Conservation (phyloP, 2,888 invertebrate genomes). For the Falcaria lacertinaria region DNA sequence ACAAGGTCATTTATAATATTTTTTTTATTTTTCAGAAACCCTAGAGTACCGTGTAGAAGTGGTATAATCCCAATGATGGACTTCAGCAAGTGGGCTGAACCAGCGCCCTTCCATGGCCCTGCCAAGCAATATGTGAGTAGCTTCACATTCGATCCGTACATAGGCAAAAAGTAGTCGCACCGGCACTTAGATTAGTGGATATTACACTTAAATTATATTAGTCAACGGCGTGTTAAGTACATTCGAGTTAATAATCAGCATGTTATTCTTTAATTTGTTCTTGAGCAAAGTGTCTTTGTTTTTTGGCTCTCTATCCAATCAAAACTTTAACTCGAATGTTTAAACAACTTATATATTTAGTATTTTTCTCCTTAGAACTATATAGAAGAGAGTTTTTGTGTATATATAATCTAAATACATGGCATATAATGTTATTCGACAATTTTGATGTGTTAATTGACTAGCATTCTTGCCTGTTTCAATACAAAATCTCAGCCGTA, state of each 20-base stretch:
- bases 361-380: too few species aligned
- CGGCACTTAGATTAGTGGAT: slow-evolving; percentile 29
- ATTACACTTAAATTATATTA: slow-evolving; percentile 28
- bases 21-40: slow-evolving; percentile 82
- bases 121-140: slow-evolving; percentile 84
- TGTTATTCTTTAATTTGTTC: background rate
- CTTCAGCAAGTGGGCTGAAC: slow-evolving; percentile 94
- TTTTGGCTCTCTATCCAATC: background rate
- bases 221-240: slow-evolving; percentile 25
- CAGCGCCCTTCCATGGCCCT: slow-evolving; percentile 60
- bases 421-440: background rate
- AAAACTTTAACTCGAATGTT: background rate
- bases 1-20: too few species aligned
- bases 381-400: background rate
- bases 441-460: background rate
- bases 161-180: slow-evolving; percentile 67
- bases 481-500: background rate
- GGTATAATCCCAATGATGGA: slow-evolving; percentile 93
- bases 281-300: background rate
- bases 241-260: slow-evolving; percentile 5
- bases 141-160: slow-evolving; percentile 74
- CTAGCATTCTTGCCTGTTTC: background rate
- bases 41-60: slow-evolving; percentile 94
- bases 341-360: too few species aligned
- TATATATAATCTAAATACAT: background rate